phyloP scores from a whole-genome alignment of 2,888 invertebrate species.

The Synergus itoensis region DNA sequence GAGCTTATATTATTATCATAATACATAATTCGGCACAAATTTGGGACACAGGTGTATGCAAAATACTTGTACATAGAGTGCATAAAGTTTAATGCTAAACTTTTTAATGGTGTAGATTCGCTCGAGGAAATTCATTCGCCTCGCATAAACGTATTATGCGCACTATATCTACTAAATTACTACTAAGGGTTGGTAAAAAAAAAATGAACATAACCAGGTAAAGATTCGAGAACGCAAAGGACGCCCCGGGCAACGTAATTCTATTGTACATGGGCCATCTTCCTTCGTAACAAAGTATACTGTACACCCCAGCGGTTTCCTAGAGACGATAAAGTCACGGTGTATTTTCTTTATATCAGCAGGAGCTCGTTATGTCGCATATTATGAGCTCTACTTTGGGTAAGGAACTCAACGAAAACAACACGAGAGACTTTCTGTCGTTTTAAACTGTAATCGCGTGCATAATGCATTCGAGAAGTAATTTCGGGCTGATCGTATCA shows the following conservation, averaged over 20 bases:
- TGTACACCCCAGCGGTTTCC: slow-evolving; percentile 29
- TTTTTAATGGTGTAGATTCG: slow-evolving; percentile 25
- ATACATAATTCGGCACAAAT: background rate
- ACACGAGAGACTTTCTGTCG: slow-evolving; percentile 28
- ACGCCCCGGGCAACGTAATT: slow-evolving; percentile 36
- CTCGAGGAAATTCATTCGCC: slow-evolving; percentile 32
- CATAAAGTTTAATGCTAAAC: slow-evolving; percentile 23
- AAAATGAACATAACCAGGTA: slow-evolving; percentile 30
- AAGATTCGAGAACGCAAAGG: slow-evolving; percentile 36
- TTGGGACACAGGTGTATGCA: slow-evolving; percentile 2
- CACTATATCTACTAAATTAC: slow-evolving; percentile 38
- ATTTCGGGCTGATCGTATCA: slow-evolving; percentile 22
- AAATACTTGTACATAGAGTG: slow-evolving; percentile 10
- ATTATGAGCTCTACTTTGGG: slow-evolving; percentile 34
- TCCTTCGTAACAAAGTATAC: slow-evolving; percentile 34
- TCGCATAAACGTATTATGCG: slow-evolving; percentile 34
- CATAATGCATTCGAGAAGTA: slow-evolving; percentile 29
- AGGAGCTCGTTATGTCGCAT: slow-evolving; percentile 39
- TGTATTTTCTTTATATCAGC: slow-evolving; percentile 37
- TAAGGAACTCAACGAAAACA: slow-evolving; percentile 23
- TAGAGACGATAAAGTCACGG: slow-evolving; percentile 35
- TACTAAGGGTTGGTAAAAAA: background rate
- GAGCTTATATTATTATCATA: no score
- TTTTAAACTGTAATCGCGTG: slow-evolving; percentile 36
- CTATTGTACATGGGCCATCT: slow-evolving; percentile 39